Base-by-base conservation (phyloP, 1,140 invertebrate species). In the Hyposmocoma kahamanoa region DNA sequence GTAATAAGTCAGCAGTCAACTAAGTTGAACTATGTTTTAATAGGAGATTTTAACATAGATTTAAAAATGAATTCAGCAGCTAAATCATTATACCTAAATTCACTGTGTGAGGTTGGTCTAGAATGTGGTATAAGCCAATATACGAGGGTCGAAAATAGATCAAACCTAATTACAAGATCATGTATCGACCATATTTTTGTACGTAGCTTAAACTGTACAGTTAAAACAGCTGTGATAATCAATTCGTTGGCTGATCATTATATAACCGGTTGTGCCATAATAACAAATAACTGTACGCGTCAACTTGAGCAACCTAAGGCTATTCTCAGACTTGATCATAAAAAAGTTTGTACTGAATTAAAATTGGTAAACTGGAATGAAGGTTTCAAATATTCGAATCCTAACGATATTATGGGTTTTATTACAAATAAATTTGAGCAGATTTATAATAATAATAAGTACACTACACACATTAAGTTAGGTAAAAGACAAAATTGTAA, bases 91-190 rank as follows among this genome's bases (percentile, higher is more conserved):
- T 51, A 51, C 15, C 22, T 51, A 19, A 45, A n/a, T n/a, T n/a
- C n/a, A n/a, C n/a, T n/a, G n/a, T n/a, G n/a, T n/a, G n/a, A n/a
- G n/a, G n/a, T n/a, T 39, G 49, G 42, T 20, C 19, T 51, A 20
- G 42, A 45, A 18, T 38, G 42, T 19, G 52, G 52, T 2, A 48
- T 48, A 17, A 48, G 39, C 28, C 41, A 47, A 26, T 43, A 36
- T 26, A 56, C 53, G 13, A 30, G 53, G 1, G 22, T 56, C 10
- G 53, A 56, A 47, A 50, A 11, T 6, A 28, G n/a, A n/a, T n/a
- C n/a, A n/a, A n/a, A n/a, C n/a, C n/a, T n/a, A n/a, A n/a, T n/a
- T n/a, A 28, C 24, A 6, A 28, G 11, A 28, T n/a, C n/a, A n/a
- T n/a, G n/a, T n/a, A n/a, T n/a, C n/a, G n/a, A n/a, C n/a, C n/a